These are phyloP conservation scores for Neofelis nebulosa DNA, from an alignment of 2,113 vertebrate species.

Conservation along the genomic window DNA sequence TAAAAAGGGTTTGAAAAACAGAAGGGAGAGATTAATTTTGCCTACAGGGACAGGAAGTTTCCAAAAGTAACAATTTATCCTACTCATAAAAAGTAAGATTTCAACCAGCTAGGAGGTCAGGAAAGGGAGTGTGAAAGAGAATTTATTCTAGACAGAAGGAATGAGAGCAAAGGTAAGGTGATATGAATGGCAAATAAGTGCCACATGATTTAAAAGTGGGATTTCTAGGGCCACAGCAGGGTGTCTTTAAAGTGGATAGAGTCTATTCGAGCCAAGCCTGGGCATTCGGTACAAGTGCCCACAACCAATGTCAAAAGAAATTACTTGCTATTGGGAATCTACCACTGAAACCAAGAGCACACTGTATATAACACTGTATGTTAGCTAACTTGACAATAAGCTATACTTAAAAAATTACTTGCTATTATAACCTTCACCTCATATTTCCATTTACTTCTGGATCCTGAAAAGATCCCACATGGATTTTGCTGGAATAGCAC, in stretches of 20 bases:
- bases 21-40: neutral
- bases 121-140: neutral
- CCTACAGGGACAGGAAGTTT: neutral
- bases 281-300: neutral
- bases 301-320: neutral
- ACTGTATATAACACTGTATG: too few species aligned
- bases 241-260: neutral
- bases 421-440: neutral
- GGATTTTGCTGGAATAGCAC: neutral
- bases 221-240: neutral
- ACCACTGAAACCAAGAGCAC: neutral
- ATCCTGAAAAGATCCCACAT: neutral
- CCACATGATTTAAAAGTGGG: neutral
- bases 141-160: neutral
- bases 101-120: neutral
- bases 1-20: neutral
- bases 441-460: neutral
- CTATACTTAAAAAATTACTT: neutral
- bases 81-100: neutral
- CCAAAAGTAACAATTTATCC: neutral
- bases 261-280: neutral
- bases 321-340: neutral
- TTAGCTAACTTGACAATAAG: too few species aligned
- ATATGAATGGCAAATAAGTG: too few species aligned
- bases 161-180: neutral